phyloP scores from a whole-genome alignment of 2,113 vertebrate genomes.

The Caloenas nicobarica region DNA sequence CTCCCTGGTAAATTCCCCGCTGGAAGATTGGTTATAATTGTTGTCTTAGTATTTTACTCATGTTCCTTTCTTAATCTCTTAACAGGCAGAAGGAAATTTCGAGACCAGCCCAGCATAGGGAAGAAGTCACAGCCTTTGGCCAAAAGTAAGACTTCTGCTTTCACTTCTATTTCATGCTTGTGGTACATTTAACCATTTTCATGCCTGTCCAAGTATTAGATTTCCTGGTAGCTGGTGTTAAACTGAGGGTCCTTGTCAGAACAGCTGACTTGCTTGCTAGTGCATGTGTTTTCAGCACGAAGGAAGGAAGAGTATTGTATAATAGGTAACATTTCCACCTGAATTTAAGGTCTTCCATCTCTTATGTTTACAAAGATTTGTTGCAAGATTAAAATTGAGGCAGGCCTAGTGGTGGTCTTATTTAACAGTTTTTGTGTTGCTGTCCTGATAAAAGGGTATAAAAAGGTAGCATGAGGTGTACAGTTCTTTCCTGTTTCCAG shows the following conservation, averaged over 20 bases:
- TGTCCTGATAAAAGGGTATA: neutral
- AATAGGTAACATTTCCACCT: neutral
- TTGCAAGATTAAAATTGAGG: neutral
- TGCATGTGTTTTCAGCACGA: neutral
- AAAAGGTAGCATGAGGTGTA: neutral
- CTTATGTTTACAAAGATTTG: neutral
- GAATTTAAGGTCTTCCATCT: neutral
- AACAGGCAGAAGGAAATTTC: slow-evolving; percentile 25
- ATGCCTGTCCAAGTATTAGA: neutral
- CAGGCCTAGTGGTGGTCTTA: neutral
- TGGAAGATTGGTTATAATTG: neutral
- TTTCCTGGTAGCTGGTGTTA: neutral
- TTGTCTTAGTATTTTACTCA: neutral
- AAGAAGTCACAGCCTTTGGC: neutral
- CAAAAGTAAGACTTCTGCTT: slow-evolving; percentile 64
- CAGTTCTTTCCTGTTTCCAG: neutral
- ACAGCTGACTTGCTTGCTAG: neutral
- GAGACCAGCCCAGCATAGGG: neutral
- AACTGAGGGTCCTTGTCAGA: neutral
- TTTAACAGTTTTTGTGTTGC: neutral
- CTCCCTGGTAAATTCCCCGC: neutral
- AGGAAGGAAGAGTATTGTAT: neutral
- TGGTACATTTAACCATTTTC: neutral
- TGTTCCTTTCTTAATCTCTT: neutral
- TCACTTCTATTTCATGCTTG: neutral